These are phyloP conservation scores for Caenorhabditis panamensis DNA, from an alignment of 2,888 invertebrate species.

Conservation along the genomic window DNA sequence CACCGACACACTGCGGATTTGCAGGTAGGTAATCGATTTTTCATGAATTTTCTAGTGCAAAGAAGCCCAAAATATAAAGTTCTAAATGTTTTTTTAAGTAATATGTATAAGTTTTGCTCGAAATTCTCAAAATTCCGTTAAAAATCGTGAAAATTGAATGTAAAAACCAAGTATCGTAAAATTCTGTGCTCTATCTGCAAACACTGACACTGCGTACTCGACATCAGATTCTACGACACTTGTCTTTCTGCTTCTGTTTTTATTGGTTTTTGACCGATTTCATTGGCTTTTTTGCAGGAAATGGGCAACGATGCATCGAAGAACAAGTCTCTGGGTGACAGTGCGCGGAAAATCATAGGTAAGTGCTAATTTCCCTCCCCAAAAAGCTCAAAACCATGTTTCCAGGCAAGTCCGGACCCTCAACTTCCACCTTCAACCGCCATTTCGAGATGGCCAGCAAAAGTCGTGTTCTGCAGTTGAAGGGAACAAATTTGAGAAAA, in stretches of 20 bases:
- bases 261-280: conserved; percentile 20
- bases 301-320: conserved; percentile 71
- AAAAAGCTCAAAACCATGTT: too few species aligned
- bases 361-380: neutral
- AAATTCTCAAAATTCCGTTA: too few species aligned
- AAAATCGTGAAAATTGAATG: neutral
- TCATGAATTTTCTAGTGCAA: too few species aligned
- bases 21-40: conserved; percentile 24
- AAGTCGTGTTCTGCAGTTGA: conserved; percentile 93
- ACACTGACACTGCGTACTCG: conserved; percentile 17
- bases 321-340: conserved; percentile 40
- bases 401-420: conserved; percentile 73
- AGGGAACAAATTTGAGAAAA: conserved; percentile 89
- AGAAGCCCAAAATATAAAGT: too few species aligned
- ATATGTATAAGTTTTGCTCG: too few species aligned
- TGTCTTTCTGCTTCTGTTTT: conserved; percentile 4
- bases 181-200: neutral
- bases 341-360: conserved; percentile 52
- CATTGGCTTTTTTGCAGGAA: conserved; percentile 32
- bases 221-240: conserved; percentile 36
- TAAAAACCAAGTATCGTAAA: neutral
- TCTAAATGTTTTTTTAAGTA: too few species aligned
- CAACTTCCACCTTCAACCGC: conserved; percentile 86
- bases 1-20: conserved; percentile 38
- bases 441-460: conserved; percentile 96